Conservation (phyloP, 2,113 vertebrate species). For the Sula dactylatra region DNA sequence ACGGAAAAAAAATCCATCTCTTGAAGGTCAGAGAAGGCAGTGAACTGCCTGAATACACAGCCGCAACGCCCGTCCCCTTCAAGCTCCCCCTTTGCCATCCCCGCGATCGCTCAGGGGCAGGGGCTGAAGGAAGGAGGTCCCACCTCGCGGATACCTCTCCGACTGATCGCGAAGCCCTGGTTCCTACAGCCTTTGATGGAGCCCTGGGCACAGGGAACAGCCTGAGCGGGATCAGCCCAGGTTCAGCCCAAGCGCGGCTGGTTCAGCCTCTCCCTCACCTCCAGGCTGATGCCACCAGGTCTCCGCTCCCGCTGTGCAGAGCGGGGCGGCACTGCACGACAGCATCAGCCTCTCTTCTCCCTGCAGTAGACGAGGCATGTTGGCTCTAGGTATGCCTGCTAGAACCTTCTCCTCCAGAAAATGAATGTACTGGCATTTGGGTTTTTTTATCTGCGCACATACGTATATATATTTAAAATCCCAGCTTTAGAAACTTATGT, state of each 20-base stretch:
- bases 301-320: not conserved
- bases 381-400: not conserved
- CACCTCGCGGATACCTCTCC: rapidly evolving
- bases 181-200: not conserved
- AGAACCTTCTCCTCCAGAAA: not conserved
- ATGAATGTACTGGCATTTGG: not conserved
- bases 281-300: not conserved
- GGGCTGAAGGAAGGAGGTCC: no score
- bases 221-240: not conserved
- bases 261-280: not conserved
- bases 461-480: not conserved
- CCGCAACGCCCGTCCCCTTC: rapidly evolving
- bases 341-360: not conserved
- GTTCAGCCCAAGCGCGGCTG: not conserved
- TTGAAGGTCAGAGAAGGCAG: not conserved
- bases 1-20: not conserved
- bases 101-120: not conserved
- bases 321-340: not conserved
- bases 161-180: not conserved
- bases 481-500: not conserved
- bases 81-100: not conserved
- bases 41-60: rapidly evolving
- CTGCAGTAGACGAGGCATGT: not conserved
- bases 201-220: not conserved
- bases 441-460: not conserved